Base-by-base conservation (phyloP, 2,113 vertebrate species). In the Pluvianellus socialis region DNA sequence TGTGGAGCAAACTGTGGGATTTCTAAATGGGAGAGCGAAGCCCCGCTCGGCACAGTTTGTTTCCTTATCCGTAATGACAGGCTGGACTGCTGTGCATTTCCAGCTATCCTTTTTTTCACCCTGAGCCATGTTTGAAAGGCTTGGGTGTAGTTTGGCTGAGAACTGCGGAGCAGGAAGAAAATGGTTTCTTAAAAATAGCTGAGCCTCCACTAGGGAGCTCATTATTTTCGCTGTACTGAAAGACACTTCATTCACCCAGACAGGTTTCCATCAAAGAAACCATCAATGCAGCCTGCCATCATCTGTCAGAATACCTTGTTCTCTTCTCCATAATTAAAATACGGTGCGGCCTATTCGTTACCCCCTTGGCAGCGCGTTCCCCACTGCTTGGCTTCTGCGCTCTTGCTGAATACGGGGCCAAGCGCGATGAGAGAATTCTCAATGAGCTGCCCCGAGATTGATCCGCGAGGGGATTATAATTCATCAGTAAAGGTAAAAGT, bases 181-280 rank as follows among this genome's bases (percentile, higher is more conserved):
- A 88, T 17, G 56, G 52, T 91, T 92, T 83, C 95, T 92, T 94
- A 87, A 94, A 95, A 96, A 85, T 89, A 96, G 74, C 94, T 94
- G 87, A 88, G 92, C 83, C 93, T 86, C 67, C 95, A 65, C 90
- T 68, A 42, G 95, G 96, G 96, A 96, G 91, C 96, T 97, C 96
- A 96, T 97, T 96, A 97, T 94, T 96, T 97, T 79, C 15, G 0
- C 79, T 87, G 61, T 19, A 38, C 77, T 73, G 88, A 96, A 87
- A 96, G 86, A 72, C 30, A 53, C 79, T 87, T 91, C 90, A 79
- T 89, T 95, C 81, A 86, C 88, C 59, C 71, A 72, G 95, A 96
- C 86, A 92, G 86, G 73, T 42, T 93, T 97, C 93, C 88, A 67
- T 96, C 95, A 96, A 96, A 96, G 88, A 59, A 79, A n/a, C 76